phyloP scores from a whole-genome alignment of 2,888 invertebrate species.

The Pandemis corylana region DNA sequence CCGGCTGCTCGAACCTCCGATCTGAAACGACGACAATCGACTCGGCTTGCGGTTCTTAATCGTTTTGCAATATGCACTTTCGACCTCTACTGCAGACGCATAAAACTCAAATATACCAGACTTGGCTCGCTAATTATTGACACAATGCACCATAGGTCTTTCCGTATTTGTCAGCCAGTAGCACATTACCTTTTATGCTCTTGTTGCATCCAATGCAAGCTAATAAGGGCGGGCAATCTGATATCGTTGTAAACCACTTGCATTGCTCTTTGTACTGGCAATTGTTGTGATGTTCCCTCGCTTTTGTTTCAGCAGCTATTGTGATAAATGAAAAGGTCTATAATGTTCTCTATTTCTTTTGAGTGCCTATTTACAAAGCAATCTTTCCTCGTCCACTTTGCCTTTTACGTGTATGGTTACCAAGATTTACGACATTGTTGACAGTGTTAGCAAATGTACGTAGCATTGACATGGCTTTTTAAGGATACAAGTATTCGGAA shows the following conservation, averaged over 20 bases:
- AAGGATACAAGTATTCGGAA: slow-evolving; percentile 11
- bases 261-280: slow-evolving; percentile 47
- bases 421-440: slow-evolving; percentile 21
- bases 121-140: slow-evolving; percentile 28
- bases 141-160: slow-evolving; percentile 41
- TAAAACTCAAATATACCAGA: slow-evolving; percentile 25
- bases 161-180: slow-evolving; percentile 38
- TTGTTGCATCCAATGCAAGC: slow-evolving; percentile 34
- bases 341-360: neutral
- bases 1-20: slow-evolving; percentile 51
- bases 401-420: neutral
- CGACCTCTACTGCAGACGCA: slow-evolving; percentile 30
- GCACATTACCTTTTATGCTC: slow-evolving; percentile 35
- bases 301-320: slow-evolving; percentile 44
- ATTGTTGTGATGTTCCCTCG: slow-evolving; percentile 43
- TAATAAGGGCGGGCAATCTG: slow-evolving; percentile 46
- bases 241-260: slow-evolving; percentile 48
- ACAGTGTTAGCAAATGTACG: neutral
- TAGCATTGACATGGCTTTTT: slow-evolving; percentile 23
- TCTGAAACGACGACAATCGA: slow-evolving; percentile 55
- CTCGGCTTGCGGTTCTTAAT: slow-evolving; percentile 35
- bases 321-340: slow-evolving; percentile 23
- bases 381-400: slow-evolving; percentile 12
- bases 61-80: slow-evolving; percentile 41
- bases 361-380: slow-evolving; percentile 6